phyloP scores from a whole-genome alignment of 2,797 vertebrate species.

The Molossus alvarezi region DNA sequence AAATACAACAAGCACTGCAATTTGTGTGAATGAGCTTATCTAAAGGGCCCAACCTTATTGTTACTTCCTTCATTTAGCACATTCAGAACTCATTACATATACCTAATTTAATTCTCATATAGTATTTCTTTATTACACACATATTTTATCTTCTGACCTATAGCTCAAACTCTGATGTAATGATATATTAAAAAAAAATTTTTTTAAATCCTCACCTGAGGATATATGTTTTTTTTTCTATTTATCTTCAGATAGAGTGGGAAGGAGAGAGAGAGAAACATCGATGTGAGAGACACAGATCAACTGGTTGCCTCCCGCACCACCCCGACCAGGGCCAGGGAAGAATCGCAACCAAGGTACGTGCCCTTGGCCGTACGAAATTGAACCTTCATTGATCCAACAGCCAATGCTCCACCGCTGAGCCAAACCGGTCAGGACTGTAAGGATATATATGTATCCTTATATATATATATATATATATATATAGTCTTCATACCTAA shows the following conservation, averaged over 20 bases:
- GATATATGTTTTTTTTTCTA: too few species aligned
- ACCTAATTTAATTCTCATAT: not conserved
- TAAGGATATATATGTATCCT: not conserved
- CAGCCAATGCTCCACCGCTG: too few species aligned
- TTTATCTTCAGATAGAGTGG: too few species aligned
- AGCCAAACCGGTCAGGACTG: too few species aligned
- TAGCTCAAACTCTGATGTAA: not conserved
- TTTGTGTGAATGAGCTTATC: not conserved
- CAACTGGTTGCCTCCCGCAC: too few species aligned
- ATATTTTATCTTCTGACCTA: not conserved
- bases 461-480: not conserved
- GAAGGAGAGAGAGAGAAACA: too few species aligned
- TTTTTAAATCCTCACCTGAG: too few species aligned
- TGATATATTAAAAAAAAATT: not conserved
- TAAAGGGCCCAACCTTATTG: not conserved
- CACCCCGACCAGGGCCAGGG: too few species aligned
- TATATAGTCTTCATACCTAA: not conserved
- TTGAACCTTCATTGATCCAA: too few species aligned
- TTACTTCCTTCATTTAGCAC: not conserved
- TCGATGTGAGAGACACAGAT: too few species aligned
- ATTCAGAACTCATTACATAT: not conserved
- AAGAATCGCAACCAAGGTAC: too few species aligned
- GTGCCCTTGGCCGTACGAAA: too few species aligned
- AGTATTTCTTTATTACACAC: not conserved
- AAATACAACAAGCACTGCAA: constrained; percentile 17